A percentile compares a stretch with the other conserved stretches of the same genome.
Conservation (phyloP, 2,797 vertebrate genomes). For the Ammospiza maritima region DNA sequence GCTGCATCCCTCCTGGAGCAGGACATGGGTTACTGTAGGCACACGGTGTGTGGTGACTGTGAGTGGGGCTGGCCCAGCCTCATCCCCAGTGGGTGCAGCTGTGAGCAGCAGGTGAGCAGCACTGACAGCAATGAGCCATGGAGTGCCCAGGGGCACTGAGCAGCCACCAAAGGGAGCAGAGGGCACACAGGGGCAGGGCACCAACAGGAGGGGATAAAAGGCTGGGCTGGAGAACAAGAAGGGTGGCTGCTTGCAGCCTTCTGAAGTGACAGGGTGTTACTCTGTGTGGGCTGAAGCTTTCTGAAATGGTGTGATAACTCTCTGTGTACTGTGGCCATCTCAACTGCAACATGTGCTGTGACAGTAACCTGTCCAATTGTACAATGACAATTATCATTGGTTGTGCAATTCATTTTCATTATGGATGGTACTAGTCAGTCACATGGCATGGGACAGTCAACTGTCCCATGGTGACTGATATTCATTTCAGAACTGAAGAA, state of each 20-base stretch:
- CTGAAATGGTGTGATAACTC: not conserved
- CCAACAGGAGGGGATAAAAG: not conserved
- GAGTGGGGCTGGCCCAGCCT: not conserved
- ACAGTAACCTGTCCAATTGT: not conserved
- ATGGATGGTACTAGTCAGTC: not conserved
- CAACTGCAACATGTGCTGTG: not conserved
- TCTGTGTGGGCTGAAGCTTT: not conserved
- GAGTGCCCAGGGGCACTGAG: not conserved
- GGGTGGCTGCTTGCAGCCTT: fast-evolving
- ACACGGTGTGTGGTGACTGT: not conserved
- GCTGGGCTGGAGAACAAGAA: fast-evolving
- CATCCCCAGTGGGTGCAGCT: not conserved
- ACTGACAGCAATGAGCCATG: not conserved
- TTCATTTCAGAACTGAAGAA: not conserved
- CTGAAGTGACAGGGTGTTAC: fast-evolving
- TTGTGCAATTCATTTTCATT: not conserved
- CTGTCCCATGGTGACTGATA: not conserved
- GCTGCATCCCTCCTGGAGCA: not conserved
- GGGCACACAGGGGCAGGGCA: not conserved
- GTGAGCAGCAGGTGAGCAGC: not conserved
- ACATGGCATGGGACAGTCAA: not conserved
- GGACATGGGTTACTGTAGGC: not conserved
- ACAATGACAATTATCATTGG: not conserved
- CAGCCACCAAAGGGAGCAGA: not conserved
- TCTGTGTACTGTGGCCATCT: not conserved